Conservation (phyloP, 2,797 vertebrate genomes). For the Melanotaenia maccullochi region DNA sequence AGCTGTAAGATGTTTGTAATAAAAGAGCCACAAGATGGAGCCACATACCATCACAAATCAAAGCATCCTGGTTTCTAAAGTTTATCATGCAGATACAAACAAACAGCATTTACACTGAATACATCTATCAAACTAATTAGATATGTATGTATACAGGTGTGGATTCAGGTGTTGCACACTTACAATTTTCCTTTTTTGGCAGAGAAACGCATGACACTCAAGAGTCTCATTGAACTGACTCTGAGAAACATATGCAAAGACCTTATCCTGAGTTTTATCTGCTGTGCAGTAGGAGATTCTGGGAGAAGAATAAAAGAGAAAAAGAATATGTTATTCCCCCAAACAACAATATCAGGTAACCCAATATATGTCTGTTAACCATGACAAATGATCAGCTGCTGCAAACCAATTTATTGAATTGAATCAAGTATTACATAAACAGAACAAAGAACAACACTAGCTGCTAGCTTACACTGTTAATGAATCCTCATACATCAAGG, state of each 20-base stretch:
- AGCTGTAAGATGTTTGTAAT: neutral
- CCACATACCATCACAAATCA: slow-evolving; percentile 34
- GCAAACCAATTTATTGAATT: neutral
- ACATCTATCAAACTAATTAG: neutral
- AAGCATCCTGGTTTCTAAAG: neutral
- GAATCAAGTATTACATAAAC: neutral
- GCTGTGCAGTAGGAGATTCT: slow-evolving; percentile 96
- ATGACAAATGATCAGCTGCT: neutral
- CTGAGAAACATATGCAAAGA: slow-evolving; percentile 93
- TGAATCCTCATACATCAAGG: neutral
- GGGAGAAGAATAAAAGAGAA: slow-evolving; percentile 18
- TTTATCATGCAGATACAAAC: neutral
- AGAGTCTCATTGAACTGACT: slow-evolving; percentile 89
- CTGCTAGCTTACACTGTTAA: neutral
- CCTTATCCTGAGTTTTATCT: slow-evolving; percentile 95
- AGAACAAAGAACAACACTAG: slow-evolving; percentile 14
- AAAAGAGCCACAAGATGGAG: slow-evolving; percentile 68
- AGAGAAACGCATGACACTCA: slow-evolving; percentile 93
- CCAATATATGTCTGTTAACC: neutral
- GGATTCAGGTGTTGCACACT: slow-evolving; percentile 54
- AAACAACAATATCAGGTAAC: neutral
- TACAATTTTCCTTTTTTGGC: slow-evolving; percentile 94
- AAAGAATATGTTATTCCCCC: neutral
- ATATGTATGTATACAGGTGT: neutral
- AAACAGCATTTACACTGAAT: neutral